phyloP scores from a whole-genome alignment of 2,113 vertebrate genomes.

The Passer montanus region DNA sequence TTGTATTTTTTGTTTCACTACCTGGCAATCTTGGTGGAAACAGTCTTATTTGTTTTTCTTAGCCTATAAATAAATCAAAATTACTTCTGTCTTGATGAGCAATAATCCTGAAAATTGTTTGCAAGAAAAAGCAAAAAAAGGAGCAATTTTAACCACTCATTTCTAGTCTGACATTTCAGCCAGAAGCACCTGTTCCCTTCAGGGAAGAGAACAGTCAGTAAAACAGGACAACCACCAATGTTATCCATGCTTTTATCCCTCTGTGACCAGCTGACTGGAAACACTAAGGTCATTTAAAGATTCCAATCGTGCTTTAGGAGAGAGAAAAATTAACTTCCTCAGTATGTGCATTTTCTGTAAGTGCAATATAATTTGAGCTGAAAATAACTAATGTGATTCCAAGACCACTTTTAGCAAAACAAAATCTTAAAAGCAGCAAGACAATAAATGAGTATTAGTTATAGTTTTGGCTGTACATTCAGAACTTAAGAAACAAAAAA shows the following conservation, averaged over 20 bases:
- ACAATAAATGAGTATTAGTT: background rate
- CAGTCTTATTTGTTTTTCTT: background rate
- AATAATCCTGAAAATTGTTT: conserved; percentile 20
- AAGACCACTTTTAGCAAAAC: background rate
- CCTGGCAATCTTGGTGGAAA: background rate
- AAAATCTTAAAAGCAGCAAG: background rate
- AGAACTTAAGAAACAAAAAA: background rate
- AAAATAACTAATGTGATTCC: conserved; percentile 7
- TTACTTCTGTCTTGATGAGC: conserved; percentile 8
- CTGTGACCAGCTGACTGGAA: conserved; percentile 22
- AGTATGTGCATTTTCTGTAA: background rate
- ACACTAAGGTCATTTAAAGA: conserved; percentile 42
- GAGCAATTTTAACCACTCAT: background rate
- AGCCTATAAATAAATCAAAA: background rate
- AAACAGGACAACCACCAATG: conserved; percentile 44
- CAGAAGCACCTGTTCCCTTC: conserved; percentile 47
- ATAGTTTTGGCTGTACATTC: background rate
- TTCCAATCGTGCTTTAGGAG: background rate
- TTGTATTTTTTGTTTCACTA: background rate
- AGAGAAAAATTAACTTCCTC: background rate
- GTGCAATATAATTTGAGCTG: background rate
- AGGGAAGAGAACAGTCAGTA: conserved; percentile 46
- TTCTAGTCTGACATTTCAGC: conserved; percentile 58
- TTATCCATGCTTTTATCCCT: conserved; percentile 45
- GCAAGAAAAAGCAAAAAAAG: conserved; percentile 41